A percentile compares a stretch with the other conserved stretches of the same genome.
Conservation (phyloP, 1,140 invertebrate genomes). For the Drosophila rhopaloa region DNA sequence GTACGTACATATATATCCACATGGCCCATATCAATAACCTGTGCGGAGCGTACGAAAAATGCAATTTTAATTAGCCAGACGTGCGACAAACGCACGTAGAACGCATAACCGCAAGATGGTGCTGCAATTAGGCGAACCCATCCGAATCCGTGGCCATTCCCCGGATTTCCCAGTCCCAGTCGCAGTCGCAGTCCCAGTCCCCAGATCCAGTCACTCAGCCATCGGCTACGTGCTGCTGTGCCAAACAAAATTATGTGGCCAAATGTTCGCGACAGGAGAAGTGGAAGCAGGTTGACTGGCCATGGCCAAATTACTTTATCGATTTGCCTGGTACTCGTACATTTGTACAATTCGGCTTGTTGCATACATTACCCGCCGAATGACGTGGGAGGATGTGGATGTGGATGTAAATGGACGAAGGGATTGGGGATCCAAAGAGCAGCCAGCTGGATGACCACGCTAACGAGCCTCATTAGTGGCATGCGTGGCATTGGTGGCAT, state of each 20-base stretch:
- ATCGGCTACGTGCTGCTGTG: slow-evolving; percentile 64
- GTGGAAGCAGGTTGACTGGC: slow-evolving; percentile 50
- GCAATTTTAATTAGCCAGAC: slow-evolving; percentile 81
- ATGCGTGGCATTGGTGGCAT: slow-evolving; percentile 69
- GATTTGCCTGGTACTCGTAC: slow-evolving; percentile 73
- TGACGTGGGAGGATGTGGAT: not conserved
- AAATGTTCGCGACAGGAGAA: slow-evolving; percentile 47
- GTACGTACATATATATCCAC: slow-evolving; percentile 12
- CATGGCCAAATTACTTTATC: slow-evolving; percentile 81
- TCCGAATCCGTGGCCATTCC: slow-evolving; percentile 12
- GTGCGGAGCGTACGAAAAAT: slow-evolving; percentile 59
- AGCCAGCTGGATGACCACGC: slow-evolving; percentile 58
- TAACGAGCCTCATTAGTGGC: slow-evolving; percentile 83
- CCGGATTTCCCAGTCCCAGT: slow-evolving; percentile 6
- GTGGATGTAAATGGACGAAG: not conserved
- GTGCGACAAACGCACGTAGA: slow-evolving; percentile 80
- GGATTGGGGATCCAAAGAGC: not conserved
- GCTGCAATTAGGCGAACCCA: slow-evolving; percentile 73
- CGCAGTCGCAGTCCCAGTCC: slow-evolving; percentile 12
- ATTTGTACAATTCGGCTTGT: slow-evolving; percentile 76
- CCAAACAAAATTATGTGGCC: slow-evolving; percentile 82
- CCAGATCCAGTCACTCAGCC: slow-evolving; percentile 38
- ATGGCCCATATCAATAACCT: slow-evolving; percentile 68
- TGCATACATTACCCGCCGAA: slow-evolving; percentile 69
- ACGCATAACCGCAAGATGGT: slow-evolving; percentile 77